These are phyloP conservation scores for Cercocebus atys DNA, from an alignment of 2,113 vertebrate genomes.

Conservation along the genomic window DNA sequence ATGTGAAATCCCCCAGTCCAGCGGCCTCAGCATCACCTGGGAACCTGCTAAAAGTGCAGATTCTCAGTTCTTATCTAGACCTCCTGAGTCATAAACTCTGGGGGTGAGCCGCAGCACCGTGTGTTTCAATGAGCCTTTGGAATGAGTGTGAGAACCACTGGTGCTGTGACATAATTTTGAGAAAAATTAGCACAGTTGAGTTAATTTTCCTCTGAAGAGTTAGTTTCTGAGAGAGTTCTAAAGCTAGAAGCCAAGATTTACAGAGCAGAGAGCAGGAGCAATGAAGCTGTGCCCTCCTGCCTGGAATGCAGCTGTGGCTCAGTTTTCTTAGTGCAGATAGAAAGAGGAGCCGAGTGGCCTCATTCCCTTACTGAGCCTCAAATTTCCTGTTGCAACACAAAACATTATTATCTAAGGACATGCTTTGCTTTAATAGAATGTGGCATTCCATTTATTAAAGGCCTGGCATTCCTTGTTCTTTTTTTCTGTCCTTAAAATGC, in stretches of 20 bases:
- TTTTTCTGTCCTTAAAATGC: background rate
- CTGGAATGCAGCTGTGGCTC: background rate
- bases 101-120: background rate
- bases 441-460: background rate
- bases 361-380: background rate
- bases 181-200: background rate
- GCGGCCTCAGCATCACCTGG: background rate
- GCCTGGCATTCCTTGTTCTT: background rate
- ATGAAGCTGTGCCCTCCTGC: fast-evolving
- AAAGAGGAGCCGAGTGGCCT: background rate
- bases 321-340: fast-evolving
- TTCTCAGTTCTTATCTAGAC: background rate
- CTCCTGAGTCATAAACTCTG: background rate
- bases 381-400: background rate
- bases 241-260: background rate
- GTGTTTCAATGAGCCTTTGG: background rate
- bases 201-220: background rate
- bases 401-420: background rate
- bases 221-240: background rate
- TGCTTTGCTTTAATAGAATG: background rate
- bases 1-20: too few relatives aligned
- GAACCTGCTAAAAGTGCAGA: background rate
- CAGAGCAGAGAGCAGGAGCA: background rate
- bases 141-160: background rate
- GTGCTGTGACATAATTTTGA: background rate